A percentile compares a stretch with the other conserved stretches of the same genome.
Evolutionary conservation across 2,113 vertebrate species (phyloP).

Genomic region (Ceyx cyanopectus): DNA sequence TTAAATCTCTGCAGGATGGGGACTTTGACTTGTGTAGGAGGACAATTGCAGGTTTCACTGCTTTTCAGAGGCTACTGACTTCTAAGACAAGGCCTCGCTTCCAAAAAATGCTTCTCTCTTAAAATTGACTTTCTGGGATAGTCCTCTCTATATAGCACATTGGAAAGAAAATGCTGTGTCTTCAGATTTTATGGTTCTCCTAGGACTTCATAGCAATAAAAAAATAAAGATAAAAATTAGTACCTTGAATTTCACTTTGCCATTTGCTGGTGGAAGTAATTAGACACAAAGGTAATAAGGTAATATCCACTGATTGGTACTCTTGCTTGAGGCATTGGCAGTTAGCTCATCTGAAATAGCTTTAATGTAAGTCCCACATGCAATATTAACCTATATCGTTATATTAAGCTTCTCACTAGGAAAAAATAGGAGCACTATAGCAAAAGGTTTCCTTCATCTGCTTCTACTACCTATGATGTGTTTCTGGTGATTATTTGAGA

Average conservation of each 20-base stretch:
- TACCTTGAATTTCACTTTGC: neutral
- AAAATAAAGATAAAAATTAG: neutral
- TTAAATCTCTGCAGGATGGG: neutral
- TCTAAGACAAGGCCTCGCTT: neutral
- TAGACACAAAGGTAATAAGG: neutral
- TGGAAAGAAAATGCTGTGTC: neutral
- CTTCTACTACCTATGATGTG: neutral
- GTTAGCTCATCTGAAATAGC: neutral
- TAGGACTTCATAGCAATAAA: neutral
- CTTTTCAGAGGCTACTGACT: neutral
- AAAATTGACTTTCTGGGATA: neutral
- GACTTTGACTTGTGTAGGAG: neutral
- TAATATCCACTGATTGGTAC: neutral
- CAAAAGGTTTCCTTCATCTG: neutral
- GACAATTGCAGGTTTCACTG: neutral
- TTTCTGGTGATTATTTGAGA: neutral
- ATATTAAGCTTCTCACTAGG: neutral
- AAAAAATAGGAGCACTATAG: neutral
- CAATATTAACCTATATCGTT: neutral
- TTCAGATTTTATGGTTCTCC: neutral
- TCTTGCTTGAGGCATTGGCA: neutral
- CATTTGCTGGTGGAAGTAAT: neutral
- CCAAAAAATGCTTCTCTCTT: neutral
- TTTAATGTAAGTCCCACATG: neutral
- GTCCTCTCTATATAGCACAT: neutral